Base-by-base conservation (phyloP, 1,140 invertebrate species). In the Drosophila pallidifrons region DNA sequence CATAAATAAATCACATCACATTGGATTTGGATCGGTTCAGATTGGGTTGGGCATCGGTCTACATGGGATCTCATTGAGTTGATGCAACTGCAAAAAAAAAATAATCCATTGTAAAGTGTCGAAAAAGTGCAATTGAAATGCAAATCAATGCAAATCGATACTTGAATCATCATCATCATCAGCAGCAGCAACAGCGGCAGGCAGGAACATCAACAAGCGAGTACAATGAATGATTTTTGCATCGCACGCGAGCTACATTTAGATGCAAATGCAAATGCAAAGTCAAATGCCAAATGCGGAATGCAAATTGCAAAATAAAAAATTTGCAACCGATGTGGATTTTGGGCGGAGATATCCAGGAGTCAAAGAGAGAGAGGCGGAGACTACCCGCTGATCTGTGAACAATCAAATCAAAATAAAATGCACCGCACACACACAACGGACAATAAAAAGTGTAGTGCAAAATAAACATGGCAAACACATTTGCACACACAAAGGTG, bases 141-240 rank as follows among this genome's bases (percentile, higher is more conserved):
- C 83, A 87, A 87, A 87, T 87, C 83, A 88, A 87, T 87, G 83
- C 83, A 87, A 87, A 87, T 87, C 83, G 83, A 87, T 87, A 87
- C 83, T 88, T 88, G 83, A 87, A 87, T 87, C 83, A 82, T 88
- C 82, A 81, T 65, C 20, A 82, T 83, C 75, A 76, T 32, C 55
- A 43, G 49, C 61, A 64, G 45, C 20, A 20, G 11, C 55, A 46
- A 2, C 75, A 74, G 25, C 51, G 38, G 20, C 67, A 70, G 52
- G n/a, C n/a, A n/a, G n/a, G n/a, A n/a, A n/a, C n/a, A n/a, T n/a
- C 52, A 47, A 11, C 43, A 10, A 32, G 32, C 13, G 25, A 51
- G 58, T 38, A 15, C 28, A 67, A 88, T 87, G 85, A 87, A 88
- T 87, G 83, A 87, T 87, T 87, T 83, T 88, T 87, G 80, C 77